Evolutionary conservation across 2,888 invertebrate species (phyloP), one percentile per base, ranked within the genome.

Genomic region (Heliconius hortense): DNA sequence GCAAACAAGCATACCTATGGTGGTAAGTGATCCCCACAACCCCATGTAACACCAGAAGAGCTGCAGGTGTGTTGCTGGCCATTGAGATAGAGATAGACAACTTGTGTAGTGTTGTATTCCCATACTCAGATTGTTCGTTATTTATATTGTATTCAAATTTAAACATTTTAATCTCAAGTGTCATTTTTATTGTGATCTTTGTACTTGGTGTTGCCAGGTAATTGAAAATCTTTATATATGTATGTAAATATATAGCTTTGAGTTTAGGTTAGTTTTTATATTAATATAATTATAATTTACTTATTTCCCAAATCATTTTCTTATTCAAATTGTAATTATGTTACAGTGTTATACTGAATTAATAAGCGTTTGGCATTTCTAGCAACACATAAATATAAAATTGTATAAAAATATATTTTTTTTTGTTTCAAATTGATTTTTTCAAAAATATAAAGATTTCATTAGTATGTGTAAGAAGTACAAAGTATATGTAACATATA

Each of bases 171-270:
- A 68, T 31, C 69, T 56, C 69, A 69, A 69, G 69, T 69, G 56
- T 69, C 69, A 56, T 69, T 66, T 43, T n/a, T 68, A 53, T 53
- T 69, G 53, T 56, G 56, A 69, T 35, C 5, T 69, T n/a, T n/a
- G 53, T 15, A 31, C 31, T 8, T 26, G 15, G 53, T 69, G n/a
- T 69, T 69, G 48, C 53, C 53, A 69, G 69, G 53, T 69, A 7
- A 53, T 69, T n/a, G n/a, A 13, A 53, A 18, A 53, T 3, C n/a
- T 68, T 21, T 69, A 68, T 15, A 66, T 63, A 8, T 64, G 35
- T 64, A 64, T 35, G 21, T 64, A n/a, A 63, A 64, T 64, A 64
- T 39, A n/a, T 39, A 64, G n/a, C 31, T 13, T 39, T 39, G 13
- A 24, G 24, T 24, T 64, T 39, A n/a, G 39, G n/a, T 39, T 21